These are phyloP conservation scores for Rallus limicola DNA, from an alignment of 2,113 vertebrate species.

Conservation along the genomic window DNA sequence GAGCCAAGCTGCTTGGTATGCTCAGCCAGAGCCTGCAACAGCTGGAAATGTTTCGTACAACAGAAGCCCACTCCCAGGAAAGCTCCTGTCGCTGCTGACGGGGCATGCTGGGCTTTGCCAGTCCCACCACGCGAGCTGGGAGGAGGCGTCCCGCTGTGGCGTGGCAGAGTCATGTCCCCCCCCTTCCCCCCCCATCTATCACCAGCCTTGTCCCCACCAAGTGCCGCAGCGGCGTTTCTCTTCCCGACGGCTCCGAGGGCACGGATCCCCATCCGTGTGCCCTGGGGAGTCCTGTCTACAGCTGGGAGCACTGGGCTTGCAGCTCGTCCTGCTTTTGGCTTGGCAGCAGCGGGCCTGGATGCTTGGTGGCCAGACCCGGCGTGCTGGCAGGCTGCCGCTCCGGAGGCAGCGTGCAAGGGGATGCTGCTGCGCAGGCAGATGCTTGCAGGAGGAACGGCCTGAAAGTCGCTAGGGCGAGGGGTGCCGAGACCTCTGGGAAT, in stretches of 20 bases:
- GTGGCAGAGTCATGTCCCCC: not conserved
- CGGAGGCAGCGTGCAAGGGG: not conserved
- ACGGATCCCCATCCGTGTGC: accelerated
- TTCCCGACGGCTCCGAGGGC: accelerated
- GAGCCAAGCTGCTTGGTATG: not conserved
- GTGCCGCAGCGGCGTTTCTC: accelerated
- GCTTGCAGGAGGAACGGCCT: not conserved
- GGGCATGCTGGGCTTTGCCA: not conserved
- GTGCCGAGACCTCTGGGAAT: not conserved
- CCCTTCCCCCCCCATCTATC: not conserved
- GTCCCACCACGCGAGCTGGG: not conserved
- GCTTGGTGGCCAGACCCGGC: not conserved
- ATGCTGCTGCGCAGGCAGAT: not conserved
- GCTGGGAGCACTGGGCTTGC: not conserved
- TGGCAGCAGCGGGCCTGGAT: not conserved
- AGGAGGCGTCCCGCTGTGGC: not conserved
- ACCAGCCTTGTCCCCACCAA: not conserved
- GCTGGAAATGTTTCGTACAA: not conserved
- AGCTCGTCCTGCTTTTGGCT: not conserved
- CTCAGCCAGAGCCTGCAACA: not conserved
- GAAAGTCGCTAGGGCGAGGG: not conserved
- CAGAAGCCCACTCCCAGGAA: not conserved
- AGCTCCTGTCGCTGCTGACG: not conserved
- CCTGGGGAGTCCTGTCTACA: not conserved
- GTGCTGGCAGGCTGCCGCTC: not conserved